These are phyloP conservation scores for Hydrotaea diabolus DNA, from an alignment of 2,888 invertebrate genomes.

Conservation along the genomic window DNA sequence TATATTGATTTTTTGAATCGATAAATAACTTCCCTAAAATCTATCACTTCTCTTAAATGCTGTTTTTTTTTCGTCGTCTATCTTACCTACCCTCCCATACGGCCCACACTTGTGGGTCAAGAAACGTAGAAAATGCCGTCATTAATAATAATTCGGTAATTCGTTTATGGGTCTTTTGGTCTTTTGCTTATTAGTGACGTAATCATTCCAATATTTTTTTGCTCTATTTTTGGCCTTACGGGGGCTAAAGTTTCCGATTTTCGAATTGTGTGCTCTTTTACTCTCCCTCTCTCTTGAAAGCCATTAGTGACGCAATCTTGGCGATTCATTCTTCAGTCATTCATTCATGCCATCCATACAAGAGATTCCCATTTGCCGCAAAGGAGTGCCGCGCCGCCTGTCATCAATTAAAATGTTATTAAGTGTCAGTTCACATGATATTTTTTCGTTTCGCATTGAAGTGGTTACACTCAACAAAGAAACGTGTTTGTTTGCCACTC, in stretches of 20 bases:
- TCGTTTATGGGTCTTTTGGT: not conserved
- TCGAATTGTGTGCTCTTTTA: not conserved
- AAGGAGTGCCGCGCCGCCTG: not conserved
- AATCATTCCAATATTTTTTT: not conserved
- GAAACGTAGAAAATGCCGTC: no score
- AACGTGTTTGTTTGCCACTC: not conserved
- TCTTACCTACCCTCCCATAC: not conserved
- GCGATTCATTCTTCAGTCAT: no score
- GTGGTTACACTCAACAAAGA: not conserved
- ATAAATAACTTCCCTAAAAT: no score
- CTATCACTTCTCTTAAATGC: no score
- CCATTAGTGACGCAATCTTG: no score
- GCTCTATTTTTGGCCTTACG: not conserved
- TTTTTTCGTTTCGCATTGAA: not conserved
- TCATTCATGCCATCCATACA: not conserved
- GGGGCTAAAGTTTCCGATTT: not conserved
- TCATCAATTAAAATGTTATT: not conserved
- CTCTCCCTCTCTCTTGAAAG: no score
- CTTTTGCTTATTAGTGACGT: not conserved
- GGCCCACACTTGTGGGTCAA: no score
- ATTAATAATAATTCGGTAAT: no score
- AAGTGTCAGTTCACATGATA: conserved; percentile 10
- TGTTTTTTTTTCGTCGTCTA: no score
- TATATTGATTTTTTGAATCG: no score
- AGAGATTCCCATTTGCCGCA: not conserved